phyloP scores from a whole-genome alignment of 2,797 vertebrate species.

The Leptodactylus fallax region DNA sequence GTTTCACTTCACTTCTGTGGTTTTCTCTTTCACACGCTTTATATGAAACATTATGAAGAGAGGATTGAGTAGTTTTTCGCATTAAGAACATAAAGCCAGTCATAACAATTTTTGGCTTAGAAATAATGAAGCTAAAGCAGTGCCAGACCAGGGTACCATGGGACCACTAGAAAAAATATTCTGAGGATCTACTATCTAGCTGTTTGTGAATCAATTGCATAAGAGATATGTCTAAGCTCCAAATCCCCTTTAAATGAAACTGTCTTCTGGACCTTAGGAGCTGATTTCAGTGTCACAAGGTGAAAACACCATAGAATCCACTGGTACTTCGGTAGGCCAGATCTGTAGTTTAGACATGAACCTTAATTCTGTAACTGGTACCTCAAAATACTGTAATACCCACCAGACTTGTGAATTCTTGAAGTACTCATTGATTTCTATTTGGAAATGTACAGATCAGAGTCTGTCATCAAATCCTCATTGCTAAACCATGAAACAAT shows the following conservation, averaged over 20 bases:
- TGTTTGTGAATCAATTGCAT: neutral
- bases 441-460: neutral
- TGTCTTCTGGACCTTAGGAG: neutral
- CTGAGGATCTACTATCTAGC: too few relatives aligned
- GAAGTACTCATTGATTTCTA: neutral
- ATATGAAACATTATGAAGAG: too few relatives aligned
- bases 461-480: neutral
- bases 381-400: too few relatives aligned
- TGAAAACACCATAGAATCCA: neutral
- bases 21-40: too few relatives aligned
- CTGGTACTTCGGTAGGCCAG: neutral
- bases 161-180: neutral
- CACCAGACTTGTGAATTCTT: too few relatives aligned
- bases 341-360: too few relatives aligned
- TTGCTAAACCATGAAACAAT: neutral
- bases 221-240: neutral
- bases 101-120: neutral
- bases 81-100: too few relatives aligned
- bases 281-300: neutral
- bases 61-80: too few relatives aligned
- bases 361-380: too few relatives aligned
- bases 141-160: neutral
- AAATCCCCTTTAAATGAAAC: neutral
- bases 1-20: too few relatives aligned
- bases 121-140: neutral